phyloP scores from a whole-genome alignment of 1,140 invertebrate genomes.

The Chironomus tepperi region DNA sequence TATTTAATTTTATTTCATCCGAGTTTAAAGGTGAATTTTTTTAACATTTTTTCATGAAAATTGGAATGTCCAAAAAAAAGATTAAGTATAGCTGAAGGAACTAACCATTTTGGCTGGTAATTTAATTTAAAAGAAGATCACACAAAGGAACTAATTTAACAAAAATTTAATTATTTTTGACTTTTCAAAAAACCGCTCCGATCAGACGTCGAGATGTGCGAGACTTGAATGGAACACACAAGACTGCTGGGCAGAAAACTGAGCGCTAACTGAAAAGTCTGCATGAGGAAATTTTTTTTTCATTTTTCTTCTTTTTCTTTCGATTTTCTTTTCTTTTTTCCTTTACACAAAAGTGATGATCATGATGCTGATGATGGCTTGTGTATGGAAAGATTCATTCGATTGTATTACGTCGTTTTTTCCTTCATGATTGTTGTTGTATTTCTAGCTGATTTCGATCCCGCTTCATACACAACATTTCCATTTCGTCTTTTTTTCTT shows the following conservation, averaged over 20 bases:
- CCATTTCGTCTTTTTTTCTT: slow-evolving; percentile 14
- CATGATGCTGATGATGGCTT: slow-evolving; percentile 11
- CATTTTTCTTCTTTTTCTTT: neutral
- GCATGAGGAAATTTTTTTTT: neutral
- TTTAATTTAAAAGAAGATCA: slow-evolving; percentile 6
- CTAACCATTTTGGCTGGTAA: slow-evolving; percentile 22
- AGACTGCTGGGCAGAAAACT: slow-evolving; percentile 17
- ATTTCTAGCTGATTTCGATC: slow-evolving; percentile 18
- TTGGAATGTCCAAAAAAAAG: neutral
- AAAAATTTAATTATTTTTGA: neutral
- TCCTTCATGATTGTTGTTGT: slow-evolving; percentile 10
- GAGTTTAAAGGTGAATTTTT: neutral
- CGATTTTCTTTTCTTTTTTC: neutral
- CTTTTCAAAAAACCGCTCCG: neutral
- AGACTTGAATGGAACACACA: slow-evolving; percentile 20
- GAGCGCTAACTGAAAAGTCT: slow-evolving; percentile 12
- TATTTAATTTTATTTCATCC: slow-evolving; percentile 9
- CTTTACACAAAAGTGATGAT: neutral
- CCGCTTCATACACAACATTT: neutral
- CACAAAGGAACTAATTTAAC: neutral
- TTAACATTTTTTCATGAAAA: neutral
- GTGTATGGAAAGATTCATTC: slow-evolving; percentile 12
- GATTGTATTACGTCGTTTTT: neutral
- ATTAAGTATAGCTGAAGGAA: neutral
- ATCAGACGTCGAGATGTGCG: neutral